Evolutionary conservation across 2,113 vertebrate genomes (phyloP).

Genomic region (Scatophagus argus): DNA sequence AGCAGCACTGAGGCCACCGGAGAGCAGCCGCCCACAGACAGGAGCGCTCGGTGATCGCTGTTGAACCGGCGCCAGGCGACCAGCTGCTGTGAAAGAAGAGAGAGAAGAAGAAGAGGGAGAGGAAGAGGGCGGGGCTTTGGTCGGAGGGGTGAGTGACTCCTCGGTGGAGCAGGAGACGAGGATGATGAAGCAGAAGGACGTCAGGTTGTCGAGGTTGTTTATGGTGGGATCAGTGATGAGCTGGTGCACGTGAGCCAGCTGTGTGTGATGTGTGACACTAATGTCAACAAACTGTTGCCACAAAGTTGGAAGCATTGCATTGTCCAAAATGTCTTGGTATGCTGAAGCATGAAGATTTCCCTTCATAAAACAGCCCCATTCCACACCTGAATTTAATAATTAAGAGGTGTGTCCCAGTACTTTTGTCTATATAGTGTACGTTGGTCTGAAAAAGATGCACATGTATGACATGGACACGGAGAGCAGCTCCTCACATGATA

Average conservation of each 20-base stretch:
- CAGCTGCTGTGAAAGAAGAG: slow-evolving; percentile 20
- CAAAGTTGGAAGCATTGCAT: too few species aligned
- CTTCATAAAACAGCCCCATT: too few species aligned
- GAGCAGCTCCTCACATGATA: neutral
- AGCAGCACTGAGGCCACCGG: neutral
- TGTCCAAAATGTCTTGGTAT: too few species aligned
- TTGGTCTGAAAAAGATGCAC: too few species aligned
- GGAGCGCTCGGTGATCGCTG: neutral
- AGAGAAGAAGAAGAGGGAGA: neutral
- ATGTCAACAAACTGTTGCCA: too few species aligned
- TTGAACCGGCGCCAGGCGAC: neutral
- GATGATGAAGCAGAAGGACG: neutral
- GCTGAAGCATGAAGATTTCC: too few species aligned
- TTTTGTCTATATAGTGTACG: too few species aligned
- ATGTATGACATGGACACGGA: neutral
- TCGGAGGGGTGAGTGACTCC: neutral
- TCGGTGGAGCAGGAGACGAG: neutral
- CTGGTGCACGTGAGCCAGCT: neutral
- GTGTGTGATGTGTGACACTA: neutral
- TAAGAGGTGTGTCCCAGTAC: too few species aligned
- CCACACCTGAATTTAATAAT: too few species aligned
- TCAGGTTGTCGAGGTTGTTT: neutral
- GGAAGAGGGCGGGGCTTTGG: neutral
- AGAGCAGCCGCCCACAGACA: slow-evolving; percentile 6
- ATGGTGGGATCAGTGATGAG: neutral